These are phyloP conservation scores for Numida meleagris DNA, from an alignment of 2,113 vertebrate genomes.

Conservation along the genomic window DNA sequence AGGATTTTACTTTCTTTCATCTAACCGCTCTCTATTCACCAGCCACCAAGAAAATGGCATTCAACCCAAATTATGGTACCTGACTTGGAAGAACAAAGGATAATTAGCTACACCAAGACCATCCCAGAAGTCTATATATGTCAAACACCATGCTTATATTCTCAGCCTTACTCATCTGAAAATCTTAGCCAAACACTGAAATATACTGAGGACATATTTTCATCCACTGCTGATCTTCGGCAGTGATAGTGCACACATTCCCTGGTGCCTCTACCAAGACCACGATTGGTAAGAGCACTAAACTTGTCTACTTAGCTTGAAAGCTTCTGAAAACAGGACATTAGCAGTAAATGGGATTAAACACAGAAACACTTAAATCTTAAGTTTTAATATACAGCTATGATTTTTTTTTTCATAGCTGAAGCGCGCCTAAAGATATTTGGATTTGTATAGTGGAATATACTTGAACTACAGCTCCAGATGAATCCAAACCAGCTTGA, in stretches of 20 bases:
- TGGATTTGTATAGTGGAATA: not conserved
- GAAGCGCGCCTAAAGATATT: not conserved
- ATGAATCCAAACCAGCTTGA: not conserved
- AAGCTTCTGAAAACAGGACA: not conserved
- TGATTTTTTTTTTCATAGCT: not conserved
- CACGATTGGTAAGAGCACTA: not conserved
- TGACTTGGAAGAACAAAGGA: not conserved
- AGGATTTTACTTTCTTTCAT: slow-evolving; percentile 18
- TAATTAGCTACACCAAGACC: not conserved
- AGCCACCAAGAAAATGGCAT: slow-evolving; percentile 3
- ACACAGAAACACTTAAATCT: not conserved
- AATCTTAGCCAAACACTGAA: not conserved
- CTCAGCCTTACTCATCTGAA: not conserved
- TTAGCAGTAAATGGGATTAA: not conserved
- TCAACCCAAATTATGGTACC: not conserved
- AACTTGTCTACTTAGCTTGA: not conserved
- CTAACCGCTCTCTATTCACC: not conserved
- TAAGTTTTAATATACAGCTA: not conserved
- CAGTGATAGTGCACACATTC: slow-evolving; percentile 25
- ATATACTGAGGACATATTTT: slow-evolving; percentile 37
- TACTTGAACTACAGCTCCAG: not conserved
- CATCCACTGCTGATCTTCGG: slow-evolving; percentile 8
- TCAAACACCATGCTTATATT: not conserved
- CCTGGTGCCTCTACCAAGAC: slow-evolving; percentile 16
- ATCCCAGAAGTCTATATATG: not conserved